phyloP scores from a whole-genome alignment of 2,888 invertebrate species.

The Apoda limacodes region DNA sequence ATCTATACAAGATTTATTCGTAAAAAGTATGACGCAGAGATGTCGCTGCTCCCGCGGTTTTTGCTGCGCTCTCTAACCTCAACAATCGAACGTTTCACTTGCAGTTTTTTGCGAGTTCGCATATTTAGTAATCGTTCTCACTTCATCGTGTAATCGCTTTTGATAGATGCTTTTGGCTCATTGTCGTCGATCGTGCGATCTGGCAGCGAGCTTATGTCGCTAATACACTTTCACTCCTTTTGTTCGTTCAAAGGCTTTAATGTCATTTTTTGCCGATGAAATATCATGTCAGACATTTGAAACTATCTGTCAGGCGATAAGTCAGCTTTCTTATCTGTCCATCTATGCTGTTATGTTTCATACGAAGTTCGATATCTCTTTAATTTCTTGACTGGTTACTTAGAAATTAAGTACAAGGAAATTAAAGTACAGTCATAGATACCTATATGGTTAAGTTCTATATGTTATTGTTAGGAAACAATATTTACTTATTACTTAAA shows the following conservation, averaged over 20 bases:
- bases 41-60: slow-evolving; percentile 16
- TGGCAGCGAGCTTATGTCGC: slow-evolving; percentile 22
- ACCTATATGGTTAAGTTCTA: no score
- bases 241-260: slow-evolving; percentile 39
- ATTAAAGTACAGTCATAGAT: no score
- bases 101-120: slow-evolving; percentile 10
- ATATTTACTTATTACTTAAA: no score
- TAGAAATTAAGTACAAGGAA: no score
- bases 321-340: slow-evolving; percentile 41
- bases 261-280: slow-evolving; percentile 40
- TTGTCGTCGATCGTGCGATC: slow-evolving; percentile 32
- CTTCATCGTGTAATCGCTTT: slow-evolving; percentile 27
- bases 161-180: slow-evolving; percentile 22
- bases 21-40: no score
- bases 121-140: slow-evolving; percentile 25
- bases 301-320: slow-evolving; percentile 21
- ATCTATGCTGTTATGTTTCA: slow-evolving; percentile 31
- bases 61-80: slow-evolving; percentile 15
- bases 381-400: no score
- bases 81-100: slow-evolving; percentile 12
- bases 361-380: slow-evolving; percentile 31
- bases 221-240: slow-evolving; percentile 53
- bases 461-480: no score
- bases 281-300: slow-evolving; percentile 39
- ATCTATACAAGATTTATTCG: no score